Conservation (phyloP, 2,797 vertebrate genomes). For the Acanthurus tractus region DNA sequence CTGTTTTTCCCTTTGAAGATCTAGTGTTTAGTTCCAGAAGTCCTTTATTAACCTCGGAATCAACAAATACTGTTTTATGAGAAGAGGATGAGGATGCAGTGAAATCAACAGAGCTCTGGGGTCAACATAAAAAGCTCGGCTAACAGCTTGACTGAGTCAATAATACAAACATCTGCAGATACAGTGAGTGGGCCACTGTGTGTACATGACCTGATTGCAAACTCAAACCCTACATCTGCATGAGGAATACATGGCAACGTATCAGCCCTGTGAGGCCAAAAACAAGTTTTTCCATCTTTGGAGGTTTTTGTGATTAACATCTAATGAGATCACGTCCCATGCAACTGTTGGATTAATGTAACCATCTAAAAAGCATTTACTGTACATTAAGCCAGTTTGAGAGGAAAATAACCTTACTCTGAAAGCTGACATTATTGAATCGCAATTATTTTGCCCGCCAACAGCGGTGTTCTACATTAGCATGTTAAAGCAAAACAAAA, state of each 20-base stretch:
- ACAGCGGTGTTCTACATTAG: background rate
- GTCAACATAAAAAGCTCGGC: constrained; percentile 67
- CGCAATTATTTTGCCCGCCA: background rate
- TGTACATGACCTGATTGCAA: constrained; percentile 41
- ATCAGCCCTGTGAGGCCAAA: constrained; percentile 4
- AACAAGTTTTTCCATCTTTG: constrained; percentile 20
- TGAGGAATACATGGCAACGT: constrained; percentile 9
- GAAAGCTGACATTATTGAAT: background rate
- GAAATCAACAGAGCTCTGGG: constrained; percentile 64
- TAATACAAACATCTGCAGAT: constrained; percentile 69
- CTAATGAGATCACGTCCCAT: background rate
- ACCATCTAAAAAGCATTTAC: background rate
- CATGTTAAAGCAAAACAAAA: background rate
- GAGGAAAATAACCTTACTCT: background rate
- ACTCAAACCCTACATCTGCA: constrained; percentile 45
- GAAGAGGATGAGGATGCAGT: constrained; percentile 72
- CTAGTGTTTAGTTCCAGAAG: constrained; percentile 64
- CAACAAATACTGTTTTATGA: constrained; percentile 77
- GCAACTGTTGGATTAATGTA: background rate
- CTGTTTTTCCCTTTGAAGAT: constrained; percentile 66
- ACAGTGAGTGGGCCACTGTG: constrained; percentile 48
- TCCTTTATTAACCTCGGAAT: constrained; percentile 70
- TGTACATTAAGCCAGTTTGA: background rate
- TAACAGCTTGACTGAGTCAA: constrained; percentile 66
- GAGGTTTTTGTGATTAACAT: background rate